phyloP scores from a whole-genome alignment of 2,888 invertebrate species.

The Archips crataeganus region DNA sequence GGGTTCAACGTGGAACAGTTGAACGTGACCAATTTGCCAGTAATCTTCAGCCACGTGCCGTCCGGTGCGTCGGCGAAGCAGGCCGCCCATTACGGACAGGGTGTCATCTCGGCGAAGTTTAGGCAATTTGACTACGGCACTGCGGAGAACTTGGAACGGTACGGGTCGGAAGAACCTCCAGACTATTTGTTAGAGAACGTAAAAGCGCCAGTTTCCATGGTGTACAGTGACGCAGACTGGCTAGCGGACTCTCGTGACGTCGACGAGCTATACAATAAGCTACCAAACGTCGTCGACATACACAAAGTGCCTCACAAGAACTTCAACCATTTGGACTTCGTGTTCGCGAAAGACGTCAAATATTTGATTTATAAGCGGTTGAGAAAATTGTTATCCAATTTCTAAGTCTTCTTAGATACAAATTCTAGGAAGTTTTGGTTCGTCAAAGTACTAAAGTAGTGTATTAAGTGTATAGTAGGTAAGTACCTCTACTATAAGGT shows the following conservation, averaged over 20 bases:
- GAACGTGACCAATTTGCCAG: constrained; percentile 85
- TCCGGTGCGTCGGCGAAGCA: constrained; percentile 84
- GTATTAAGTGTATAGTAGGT: too few species aligned
- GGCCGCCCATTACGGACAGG: constrained; percentile 84
- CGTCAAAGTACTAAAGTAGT: too few species aligned
- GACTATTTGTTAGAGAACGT: constrained; percentile 62
- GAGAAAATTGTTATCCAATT: constrained; percentile 34
- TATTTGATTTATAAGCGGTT: constrained; percentile 52
- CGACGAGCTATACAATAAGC: constrained; percentile 72
- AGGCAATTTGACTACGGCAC: constrained; percentile 66
- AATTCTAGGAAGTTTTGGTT: not conserved
- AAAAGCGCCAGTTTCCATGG: constrained; percentile 64
- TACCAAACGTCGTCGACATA: constrained; percentile 84
- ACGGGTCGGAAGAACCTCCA: constrained; percentile 63
- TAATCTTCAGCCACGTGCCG: constrained; percentile 82
- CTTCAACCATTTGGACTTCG: constrained; percentile 75
- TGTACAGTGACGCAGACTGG: constrained; percentile 86
- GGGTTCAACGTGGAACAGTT: constrained; percentile 86
- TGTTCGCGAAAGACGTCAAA: constrained; percentile 68
- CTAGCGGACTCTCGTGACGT: constrained; percentile 87
- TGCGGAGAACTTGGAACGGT: constrained; percentile 58
- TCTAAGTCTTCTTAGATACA: constrained; percentile 1
- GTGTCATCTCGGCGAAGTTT: constrained; percentile 63
- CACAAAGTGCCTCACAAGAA: constrained; percentile 82
- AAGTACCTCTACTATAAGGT: too few species aligned